Evolutionary conservation across 2,888 invertebrate species (phyloP), one percentile per base, ranked within the genome.

Genomic region (Schizaphis graminum): DNA sequence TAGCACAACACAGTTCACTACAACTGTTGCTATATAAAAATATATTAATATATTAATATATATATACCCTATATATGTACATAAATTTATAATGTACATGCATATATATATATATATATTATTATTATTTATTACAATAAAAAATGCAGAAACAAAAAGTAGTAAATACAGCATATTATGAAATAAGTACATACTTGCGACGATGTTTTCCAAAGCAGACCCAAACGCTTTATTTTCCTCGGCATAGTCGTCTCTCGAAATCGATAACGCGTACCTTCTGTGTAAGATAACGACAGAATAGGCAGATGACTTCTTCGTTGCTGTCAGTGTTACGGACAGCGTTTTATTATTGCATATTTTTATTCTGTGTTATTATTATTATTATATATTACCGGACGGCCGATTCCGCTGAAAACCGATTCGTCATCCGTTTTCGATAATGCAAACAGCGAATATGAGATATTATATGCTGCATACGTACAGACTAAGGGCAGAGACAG

Each of bases 401-500:
- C 47, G 21, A 89, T 93, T 90, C 41, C 85, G 57, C n/a, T 49
- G 85, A 61, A 93, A 93, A 89, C 85, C 85, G 56, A 85, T 93
- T 93, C 85, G 57, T 93, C 89, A 93, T 93, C 89, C 93, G 84
- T 89, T 90, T 57, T 90, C 93, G n/a, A 57, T 57, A 90, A 85
- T 85, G 77, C 77, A 53, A 77, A 35, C 35, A 77, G 77, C 77
- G 56, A 77, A 35, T 77, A 77, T 77, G 8, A 35, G 77, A 92
- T 92, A 67, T 87, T 87, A 67, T 49, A 61, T 49, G 21, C 49
- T 87, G 61, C 57, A 88, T 87, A 87, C 35, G 57, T 87, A 88
- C 85, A 24, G 13, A 49, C 77, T 77, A 77, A 49, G 47, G 13
- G 10, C 86, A 41, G 28, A 92, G 41, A 92, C 67, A 41, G 84